These are phyloP conservation scores for Ciona savignyi DNA, from an alignment of 23 tunicate species.

Conservation along the genomic window DNA sequence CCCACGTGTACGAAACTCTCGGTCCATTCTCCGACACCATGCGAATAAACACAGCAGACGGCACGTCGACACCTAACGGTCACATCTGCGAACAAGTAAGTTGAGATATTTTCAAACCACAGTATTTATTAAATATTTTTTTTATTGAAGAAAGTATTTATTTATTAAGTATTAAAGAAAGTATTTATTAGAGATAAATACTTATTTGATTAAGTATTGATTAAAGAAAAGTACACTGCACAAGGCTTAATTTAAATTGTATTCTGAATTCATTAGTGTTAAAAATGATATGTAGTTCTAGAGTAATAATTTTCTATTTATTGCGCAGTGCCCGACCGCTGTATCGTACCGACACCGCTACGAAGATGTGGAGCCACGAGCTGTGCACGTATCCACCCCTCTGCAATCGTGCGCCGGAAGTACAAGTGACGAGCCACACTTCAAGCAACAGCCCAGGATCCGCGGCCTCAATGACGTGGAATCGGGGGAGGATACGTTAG, in stretches of 20 bases:
- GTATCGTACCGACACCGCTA: conserved; percentile 28
- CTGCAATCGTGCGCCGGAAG: background rate
- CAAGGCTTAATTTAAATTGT: too few species aligned
- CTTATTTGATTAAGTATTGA: too few species aligned
- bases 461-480: background rate
- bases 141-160: too few species aligned
- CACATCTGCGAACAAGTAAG: background rate
- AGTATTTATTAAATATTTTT: too few species aligned
- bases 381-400: background rate
- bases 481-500: background rate
- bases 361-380: conserved; percentile 29
- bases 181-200: too few species aligned
- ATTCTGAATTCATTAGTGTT: too few species aligned
- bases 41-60: background rate
- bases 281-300: too few species aligned
- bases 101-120: too few species aligned
- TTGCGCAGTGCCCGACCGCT: conserved; percentile 14
- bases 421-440: background rate
- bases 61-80: background rate
- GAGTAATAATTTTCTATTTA: too few species aligned
- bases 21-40: conserved; percentile 26
- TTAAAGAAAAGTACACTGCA: too few species aligned
- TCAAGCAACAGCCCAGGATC: background rate
- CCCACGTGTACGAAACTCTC: conserved; percentile 71
- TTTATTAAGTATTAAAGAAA: too few species aligned